A percentile compares a stretch with the other conserved stretches of the same genome.
Conservation (phyloP, 2,113 vertebrate genomes). For the Ibidorhyncha struthersii region DNA sequence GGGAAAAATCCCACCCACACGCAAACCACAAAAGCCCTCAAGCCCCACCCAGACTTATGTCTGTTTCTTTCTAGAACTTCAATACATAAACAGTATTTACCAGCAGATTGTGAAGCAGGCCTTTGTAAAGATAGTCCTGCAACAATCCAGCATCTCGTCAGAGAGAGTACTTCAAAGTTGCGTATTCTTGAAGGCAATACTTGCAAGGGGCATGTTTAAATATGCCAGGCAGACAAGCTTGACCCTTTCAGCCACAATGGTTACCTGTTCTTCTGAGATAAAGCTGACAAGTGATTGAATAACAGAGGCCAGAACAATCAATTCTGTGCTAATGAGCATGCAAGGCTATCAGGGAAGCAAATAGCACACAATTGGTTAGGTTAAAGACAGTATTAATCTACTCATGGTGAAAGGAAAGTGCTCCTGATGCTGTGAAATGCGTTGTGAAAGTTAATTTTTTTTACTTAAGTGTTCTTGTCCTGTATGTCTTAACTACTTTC, state of each 20-base stretch:
- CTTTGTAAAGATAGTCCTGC: neutral
- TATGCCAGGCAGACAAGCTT: neutral
- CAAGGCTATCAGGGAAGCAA: neutral
- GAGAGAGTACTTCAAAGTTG: neutral
- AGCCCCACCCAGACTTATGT: neutral
- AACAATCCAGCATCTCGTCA: neutral
- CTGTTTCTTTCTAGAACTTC: neutral
- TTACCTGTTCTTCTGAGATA: constrained; percentile 51
- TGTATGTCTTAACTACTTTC: neutral
- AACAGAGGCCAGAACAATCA: constrained; percentile 40
- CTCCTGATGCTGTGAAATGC: neutral
- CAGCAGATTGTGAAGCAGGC: neutral
- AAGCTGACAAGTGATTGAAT: constrained; percentile 9
- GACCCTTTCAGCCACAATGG: neutral
- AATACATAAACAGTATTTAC: neutral
- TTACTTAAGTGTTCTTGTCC: neutral
- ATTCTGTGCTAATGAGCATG: constrained; percentile 51
- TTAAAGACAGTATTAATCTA: constrained; percentile 27
- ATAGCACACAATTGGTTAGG: neutral
- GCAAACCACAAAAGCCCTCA: neutral
- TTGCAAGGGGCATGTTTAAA: neutral
- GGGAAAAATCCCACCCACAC: neutral
- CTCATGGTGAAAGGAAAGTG: neutral
- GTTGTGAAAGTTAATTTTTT: neutral
- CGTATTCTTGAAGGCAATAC: neutral